phyloP scores from a whole-genome alignment of 2,113 vertebrate genomes.

The Oncorhynchus tshawytscha region DNA sequence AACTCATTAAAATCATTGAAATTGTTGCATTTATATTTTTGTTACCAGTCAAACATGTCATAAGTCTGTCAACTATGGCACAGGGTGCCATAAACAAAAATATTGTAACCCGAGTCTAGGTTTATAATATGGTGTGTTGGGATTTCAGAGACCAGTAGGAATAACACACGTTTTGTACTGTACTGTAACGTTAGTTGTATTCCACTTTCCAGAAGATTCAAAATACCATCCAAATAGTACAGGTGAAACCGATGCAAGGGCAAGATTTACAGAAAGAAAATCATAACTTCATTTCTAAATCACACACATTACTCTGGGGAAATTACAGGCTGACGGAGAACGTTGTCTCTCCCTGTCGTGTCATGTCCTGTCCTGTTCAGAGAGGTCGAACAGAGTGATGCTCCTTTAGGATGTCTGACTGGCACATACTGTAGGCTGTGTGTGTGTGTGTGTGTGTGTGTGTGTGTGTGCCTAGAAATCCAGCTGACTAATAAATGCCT shows the following conservation, averaged over 20 bases:
- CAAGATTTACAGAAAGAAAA: neutral
- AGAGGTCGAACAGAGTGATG: conserved; percentile 29
- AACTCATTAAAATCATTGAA: too few relatives aligned
- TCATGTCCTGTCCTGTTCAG: conserved; percentile 39
- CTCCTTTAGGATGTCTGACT: conserved; percentile 22
- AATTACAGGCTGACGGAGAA: neutral
- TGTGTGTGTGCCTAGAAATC: neutral
- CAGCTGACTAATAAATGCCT: conserved; percentile 8
- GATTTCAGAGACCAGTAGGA: neutral
- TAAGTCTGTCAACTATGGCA: neutral
- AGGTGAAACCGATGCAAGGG: neutral
- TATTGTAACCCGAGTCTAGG: neutral
- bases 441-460: too few relatives aligned
- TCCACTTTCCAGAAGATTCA: neutral
- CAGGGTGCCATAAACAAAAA: neutral
- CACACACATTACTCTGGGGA: neutral
- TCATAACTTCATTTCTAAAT: neutral
- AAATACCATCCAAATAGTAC: too few relatives aligned
- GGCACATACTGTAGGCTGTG: neutral
- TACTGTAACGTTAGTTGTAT: neutral
- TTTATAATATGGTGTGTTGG: neutral
- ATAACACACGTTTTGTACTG: neutral
- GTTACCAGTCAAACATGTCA: neutral
- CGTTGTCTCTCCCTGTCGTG: neutral
- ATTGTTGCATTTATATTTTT: too few relatives aligned